Percentiles rank a stretch among this genome's conserved stretches.
Conservation (phyloP, 1,140 invertebrate species). For the Phthorimaea operculella region DNA sequence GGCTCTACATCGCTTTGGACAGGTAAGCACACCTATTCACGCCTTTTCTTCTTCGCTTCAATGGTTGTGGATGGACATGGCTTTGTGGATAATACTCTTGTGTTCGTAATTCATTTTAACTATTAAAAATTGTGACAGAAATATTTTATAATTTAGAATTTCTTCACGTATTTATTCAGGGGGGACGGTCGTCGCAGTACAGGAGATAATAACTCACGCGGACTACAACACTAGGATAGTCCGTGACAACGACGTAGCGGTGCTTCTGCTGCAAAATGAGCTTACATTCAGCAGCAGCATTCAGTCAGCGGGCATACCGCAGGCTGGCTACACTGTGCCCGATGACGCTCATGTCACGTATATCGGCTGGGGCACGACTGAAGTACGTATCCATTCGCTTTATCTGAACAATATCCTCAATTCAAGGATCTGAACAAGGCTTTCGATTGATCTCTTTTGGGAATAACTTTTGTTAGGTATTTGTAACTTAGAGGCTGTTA, state of each 20-base stretch:
- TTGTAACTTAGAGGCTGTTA: too few relatives aligned
- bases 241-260: conserved; percentile 40
- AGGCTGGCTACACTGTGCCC: conserved; percentile 17
- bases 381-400: conserved; percentile 14
- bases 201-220: conserved; percentile 28
- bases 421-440: background rate
- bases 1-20: conserved; percentile 19
- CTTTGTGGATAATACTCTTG: too few relatives aligned
- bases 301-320: conserved; percentile 18
- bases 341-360: conserved; percentile 23
- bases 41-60: too few relatives aligned
- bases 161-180: conserved; percentile 15
- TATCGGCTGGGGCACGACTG: conserved; percentile 43
- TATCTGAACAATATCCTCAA: background rate
- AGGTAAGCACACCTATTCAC: too few relatives aligned
- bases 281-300: conserved; percentile 21
- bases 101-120: too few relatives aligned
- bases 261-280: conserved; percentile 24
- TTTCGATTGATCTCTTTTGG: too few relatives aligned
- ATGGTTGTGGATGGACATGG: too few relatives aligned
- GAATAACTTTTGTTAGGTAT: too few relatives aligned
- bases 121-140: too few relatives aligned
- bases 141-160: background rate
- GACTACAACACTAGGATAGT: conserved; percentile 26
- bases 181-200: conserved; percentile 23